Evolutionary conservation across 2,888 invertebrate genomes (phyloP).

Genomic region (Desoria tigrina): DNA sequence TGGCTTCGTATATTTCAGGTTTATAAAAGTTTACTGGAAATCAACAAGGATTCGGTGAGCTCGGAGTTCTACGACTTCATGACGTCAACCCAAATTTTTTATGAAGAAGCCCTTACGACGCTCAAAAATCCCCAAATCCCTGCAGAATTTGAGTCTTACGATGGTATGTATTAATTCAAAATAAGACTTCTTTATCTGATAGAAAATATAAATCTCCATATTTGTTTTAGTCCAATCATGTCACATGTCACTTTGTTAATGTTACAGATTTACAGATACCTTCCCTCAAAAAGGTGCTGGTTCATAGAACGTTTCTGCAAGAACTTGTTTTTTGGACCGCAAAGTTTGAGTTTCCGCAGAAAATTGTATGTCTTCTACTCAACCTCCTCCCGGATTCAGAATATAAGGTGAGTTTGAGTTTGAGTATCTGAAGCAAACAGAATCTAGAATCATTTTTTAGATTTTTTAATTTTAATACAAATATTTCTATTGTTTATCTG

Average conservation of each 20-base stretch:
- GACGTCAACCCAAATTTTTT: conserved; percentile 71
- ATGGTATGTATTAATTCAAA: conserved; percentile 2
- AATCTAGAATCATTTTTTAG: conserved; percentile 7
- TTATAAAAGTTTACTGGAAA: conserved; percentile 66
- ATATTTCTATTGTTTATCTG: too few relatives aligned
- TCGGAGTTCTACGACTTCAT: conserved; percentile 74
- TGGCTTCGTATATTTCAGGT: conserved; percentile 60
- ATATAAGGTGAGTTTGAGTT: conserved; percentile 71
- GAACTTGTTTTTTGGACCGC: conserved; percentile 98
- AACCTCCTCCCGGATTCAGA: conserved; percentile 93
- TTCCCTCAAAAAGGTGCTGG: conserved; percentile 74
- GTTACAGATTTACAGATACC: conserved; percentile 65
- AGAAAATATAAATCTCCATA: background rate
- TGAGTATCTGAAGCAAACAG: background rate
- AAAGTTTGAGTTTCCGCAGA: conserved; percentile 95
- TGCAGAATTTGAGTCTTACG: conserved; percentile 69
- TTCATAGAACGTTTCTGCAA: conserved; percentile 83
- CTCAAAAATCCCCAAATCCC: conserved; percentile 74
- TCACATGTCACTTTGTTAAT: too few relatives aligned
- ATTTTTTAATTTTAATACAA: too few relatives aligned
- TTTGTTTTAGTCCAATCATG: too few relatives aligned
- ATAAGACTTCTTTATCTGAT: background rate
- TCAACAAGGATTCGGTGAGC: conserved; percentile 58
- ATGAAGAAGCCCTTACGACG: conserved; percentile 77
- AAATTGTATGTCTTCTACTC: conserved; percentile 88